Evolutionary conservation across 2,797 vertebrate genomes (phyloP).

Genomic region (Sebastes glaucus): DNA sequence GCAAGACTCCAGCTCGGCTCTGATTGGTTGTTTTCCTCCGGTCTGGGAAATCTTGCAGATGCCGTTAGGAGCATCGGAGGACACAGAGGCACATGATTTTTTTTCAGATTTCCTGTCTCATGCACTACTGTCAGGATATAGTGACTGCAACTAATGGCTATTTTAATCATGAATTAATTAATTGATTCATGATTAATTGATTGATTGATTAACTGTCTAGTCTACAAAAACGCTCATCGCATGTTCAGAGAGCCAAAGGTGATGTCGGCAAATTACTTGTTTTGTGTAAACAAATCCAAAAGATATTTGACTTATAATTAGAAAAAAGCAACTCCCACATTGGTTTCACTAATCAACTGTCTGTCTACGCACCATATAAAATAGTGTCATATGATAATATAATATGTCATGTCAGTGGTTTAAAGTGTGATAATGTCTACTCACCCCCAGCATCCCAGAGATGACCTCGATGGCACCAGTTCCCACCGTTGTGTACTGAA

Average conservation of each 20-base stretch:
- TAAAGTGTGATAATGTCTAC: conserved; percentile 37
- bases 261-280: neutral
- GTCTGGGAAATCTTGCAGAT: no score
- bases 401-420: neutral
- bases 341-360: neutral
- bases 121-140: no score
- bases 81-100: no score
- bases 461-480: conserved; percentile 89
- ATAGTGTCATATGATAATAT: neutral
- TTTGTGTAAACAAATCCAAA: neutral
- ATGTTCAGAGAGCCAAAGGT: neutral
- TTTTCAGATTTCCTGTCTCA: no score
- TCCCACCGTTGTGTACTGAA: conserved; percentile 91
- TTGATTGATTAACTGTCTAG: neutral
- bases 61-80: no score
- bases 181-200: neutral
- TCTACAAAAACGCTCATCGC: neutral
- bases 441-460: conserved; percentile 89
- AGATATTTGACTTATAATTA: neutral
- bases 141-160: neutral
- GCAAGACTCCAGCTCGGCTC: no score
- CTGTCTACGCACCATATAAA: neutral
- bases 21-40: no score
- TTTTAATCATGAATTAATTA: neutral
- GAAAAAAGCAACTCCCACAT: neutral